Conservation (phyloP, 2,888 invertebrate genomes). For the Clusia tigrina region DNA sequence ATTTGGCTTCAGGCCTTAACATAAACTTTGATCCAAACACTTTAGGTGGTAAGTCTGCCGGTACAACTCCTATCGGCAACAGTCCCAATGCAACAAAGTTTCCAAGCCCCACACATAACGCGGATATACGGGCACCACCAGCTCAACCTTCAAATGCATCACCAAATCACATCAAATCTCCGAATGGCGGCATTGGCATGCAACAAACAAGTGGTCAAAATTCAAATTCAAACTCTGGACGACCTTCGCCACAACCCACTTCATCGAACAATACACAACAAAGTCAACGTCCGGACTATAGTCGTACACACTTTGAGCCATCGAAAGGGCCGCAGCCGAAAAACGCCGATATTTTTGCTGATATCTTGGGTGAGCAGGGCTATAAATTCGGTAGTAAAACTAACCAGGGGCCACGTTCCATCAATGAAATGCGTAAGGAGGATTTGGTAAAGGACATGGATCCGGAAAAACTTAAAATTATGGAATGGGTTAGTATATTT, state of each 20-base stretch:
- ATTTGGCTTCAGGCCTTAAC: slow-evolving; percentile 62
- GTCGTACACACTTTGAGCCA: slow-evolving; percentile 75
- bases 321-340: slow-evolving; percentile 46
- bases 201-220: slow-evolving; percentile 23
- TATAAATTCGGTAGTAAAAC: slow-evolving; percentile 82
- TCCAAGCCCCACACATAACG: slow-evolving; percentile 63
- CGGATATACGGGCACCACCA: slow-evolving; percentile 60
- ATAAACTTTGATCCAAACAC: slow-evolving; percentile 61
- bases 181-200: slow-evolving; percentile 37
- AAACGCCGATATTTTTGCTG: slow-evolving; percentile 81
- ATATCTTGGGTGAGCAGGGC: slow-evolving; percentile 88
- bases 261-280: slow-evolving; percentile 30
- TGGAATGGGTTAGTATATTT: slow-evolving; percentile 79
- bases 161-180: slow-evolving; percentile 50
- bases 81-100: slow-evolving; percentile 62
- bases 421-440: slow-evolving; percentile 92
- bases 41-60: slow-evolving; percentile 54
- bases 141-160: slow-evolving; percentile 54
- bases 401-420: slow-evolving; percentile 82
- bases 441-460: slow-evolving; percentile 88
- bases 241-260: slow-evolving; percentile 32
- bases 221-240: slow-evolving; percentile 23
- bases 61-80: slow-evolving; percentile 54
- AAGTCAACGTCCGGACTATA: slow-evolving; percentile 67
- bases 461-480: slow-evolving; percentile 84